Conservation (phyloP, 2,888 invertebrate species). For the Chaetoderma sp. region DNA sequence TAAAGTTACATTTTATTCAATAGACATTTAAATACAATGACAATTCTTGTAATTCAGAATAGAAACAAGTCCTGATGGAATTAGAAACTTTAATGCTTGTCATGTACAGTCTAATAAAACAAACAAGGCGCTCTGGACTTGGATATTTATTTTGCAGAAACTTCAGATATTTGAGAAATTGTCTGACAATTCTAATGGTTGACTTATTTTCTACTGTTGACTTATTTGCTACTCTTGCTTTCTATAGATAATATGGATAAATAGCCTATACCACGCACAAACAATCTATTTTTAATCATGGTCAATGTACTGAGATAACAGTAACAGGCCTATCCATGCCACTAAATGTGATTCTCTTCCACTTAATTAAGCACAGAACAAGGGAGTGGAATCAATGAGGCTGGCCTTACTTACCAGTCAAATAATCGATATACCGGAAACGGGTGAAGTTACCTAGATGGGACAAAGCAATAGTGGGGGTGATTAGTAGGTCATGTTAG, state of each 20-base stretch:
- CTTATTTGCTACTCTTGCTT: neutral
- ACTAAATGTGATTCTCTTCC: too few species aligned
- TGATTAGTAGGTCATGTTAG: too few species aligned
- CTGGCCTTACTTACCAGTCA: conserved; percentile 37
- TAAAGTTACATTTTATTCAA: too few species aligned
- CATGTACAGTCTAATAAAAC: neutral
- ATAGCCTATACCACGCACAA: neutral
- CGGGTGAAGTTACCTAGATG: conserved; percentile 13
- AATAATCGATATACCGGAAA: conserved; percentile 38
- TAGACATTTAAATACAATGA: too few species aligned
- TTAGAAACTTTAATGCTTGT: neutral
- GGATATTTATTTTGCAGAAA: neutral
- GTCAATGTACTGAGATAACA: too few species aligned
- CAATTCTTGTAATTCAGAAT: too few species aligned
- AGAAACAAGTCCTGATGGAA: neutral
- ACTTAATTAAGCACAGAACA: conserved; percentile 29
- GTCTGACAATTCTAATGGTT: neutral
- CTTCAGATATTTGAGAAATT: neutral
- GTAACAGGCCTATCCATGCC: too few species aligned
- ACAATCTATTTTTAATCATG: too few species aligned
- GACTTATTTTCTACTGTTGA: neutral
- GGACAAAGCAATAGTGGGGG: neutral
- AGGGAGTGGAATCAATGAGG: conserved; percentile 32
- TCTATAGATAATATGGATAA: neutral
- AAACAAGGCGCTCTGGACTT: neutral